These are phyloP conservation scores for Ophion ventricosus DNA, from an alignment of 2,888 invertebrate species.

Conservation along the genomic window DNA sequence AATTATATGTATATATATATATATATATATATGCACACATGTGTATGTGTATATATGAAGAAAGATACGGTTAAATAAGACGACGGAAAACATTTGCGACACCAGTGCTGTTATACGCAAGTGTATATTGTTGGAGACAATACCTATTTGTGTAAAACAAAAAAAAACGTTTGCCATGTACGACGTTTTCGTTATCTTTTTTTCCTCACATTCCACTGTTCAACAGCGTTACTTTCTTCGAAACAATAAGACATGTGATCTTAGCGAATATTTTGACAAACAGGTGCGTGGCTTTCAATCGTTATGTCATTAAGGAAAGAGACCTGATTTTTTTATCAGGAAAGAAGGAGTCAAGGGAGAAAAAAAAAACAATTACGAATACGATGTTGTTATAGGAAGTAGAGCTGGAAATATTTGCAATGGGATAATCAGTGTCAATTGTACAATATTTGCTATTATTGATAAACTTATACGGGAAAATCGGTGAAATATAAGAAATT, in stretches of 20 bases:
- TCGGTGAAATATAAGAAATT: conserved; percentile 45
- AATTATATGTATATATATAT: background rate
- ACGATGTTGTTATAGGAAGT: conserved; percentile 5
- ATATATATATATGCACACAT: background rate
- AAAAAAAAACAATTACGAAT: background rate
- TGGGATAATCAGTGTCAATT: conserved; percentile 54
- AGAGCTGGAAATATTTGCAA: conserved; percentile 23
- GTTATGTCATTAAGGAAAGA: background rate
- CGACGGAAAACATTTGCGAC: too few species aligned
- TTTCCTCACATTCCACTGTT: background rate
- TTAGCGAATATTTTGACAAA: background rate
- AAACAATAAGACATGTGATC: background rate
- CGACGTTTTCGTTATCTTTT: background rate
- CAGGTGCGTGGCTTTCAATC: background rate
- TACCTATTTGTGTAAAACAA: background rate
- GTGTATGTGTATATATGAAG: background rate
- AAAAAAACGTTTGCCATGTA: background rate
- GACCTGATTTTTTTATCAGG: background rate
- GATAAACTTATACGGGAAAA: conserved; percentile 44
- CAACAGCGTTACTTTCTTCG: background rate
- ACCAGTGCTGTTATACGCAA: background rate
- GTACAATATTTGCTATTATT: conserved; percentile 54
- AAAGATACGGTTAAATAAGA: background rate
- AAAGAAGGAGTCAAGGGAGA: background rate
- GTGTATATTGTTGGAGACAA: background rate